Conservation (phyloP, 2,113 vertebrate species). For the Fregetta grallaria region DNA sequence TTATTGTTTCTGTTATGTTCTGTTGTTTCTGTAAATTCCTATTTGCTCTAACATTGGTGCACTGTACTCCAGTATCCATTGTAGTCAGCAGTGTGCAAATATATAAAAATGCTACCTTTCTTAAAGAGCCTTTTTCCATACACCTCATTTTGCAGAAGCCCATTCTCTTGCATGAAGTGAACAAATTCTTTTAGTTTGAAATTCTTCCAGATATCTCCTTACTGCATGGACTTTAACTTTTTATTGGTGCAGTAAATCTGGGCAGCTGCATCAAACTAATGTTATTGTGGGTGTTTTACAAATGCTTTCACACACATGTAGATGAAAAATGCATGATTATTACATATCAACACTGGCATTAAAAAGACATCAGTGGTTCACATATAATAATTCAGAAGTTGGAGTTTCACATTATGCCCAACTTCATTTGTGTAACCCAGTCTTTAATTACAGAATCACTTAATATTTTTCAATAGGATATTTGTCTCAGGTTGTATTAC, state of each 20-base stretch:
- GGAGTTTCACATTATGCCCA: not conserved
- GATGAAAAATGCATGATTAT: not conserved
- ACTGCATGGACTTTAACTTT: not conserved
- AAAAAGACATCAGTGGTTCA: not conserved
- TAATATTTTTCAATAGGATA: not conserved
- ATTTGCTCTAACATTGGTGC: not conserved
- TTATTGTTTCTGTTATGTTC: not conserved
- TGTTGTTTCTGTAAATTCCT: not conserved
- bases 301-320: not conserved
- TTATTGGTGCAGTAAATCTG: not conserved
- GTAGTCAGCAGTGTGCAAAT: not conserved
- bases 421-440: not conserved
- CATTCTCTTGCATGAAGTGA: not conserved
- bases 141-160: not conserved
- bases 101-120: not conserved
- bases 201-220: not conserved
- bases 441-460: not conserved
- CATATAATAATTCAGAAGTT: not conserved
- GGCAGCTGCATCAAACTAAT: not conserved
- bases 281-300: not conserved
- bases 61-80: not conserved
- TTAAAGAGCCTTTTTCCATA: not conserved
- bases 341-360: not conserved
- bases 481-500: not conserved
- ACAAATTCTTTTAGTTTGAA: not conserved